phyloP scores from a whole-genome alignment of 2,113 vertebrate genomes.

The Sialia sialis region DNA sequence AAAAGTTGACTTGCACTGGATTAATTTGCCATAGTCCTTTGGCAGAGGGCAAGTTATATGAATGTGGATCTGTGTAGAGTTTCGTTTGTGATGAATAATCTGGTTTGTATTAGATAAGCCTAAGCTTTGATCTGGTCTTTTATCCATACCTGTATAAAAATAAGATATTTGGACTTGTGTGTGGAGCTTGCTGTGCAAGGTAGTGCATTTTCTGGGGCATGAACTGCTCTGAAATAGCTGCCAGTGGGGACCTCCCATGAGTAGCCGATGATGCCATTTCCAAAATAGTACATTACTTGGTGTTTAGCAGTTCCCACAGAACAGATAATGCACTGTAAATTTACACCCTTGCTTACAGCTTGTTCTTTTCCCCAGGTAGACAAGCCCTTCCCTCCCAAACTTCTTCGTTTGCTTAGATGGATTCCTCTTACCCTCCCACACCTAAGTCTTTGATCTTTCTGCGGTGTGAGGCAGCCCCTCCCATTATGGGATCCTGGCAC shows the following conservation, averaged over 20 bases:
- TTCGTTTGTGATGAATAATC: not conserved
- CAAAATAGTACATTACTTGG: not conserved
- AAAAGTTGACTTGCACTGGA: not conserved
- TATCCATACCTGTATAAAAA: not conserved
- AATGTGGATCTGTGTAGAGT: not conserved
- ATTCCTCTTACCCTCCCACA: constrained; percentile 41
- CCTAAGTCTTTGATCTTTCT: constrained; percentile 59
- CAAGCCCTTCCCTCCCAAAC: constrained; percentile 26
- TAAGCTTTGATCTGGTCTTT: not conserved
- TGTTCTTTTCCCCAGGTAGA: not conserved
- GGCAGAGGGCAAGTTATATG: not conserved
- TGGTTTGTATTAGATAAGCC: not conserved
- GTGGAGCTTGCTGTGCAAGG: not conserved
- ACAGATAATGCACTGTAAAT: not conserved
- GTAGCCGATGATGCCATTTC: not conserved
- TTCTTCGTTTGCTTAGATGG: not conserved
- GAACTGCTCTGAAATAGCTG: not conserved
- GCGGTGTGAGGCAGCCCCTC: constrained; percentile 8
- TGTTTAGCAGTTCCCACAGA: constrained; percentile 18
- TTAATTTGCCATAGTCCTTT: not conserved
- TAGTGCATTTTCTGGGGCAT: not conserved
- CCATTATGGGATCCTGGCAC: constrained; percentile 13
- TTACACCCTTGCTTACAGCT: not conserved
- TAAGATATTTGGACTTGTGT: not conserved
- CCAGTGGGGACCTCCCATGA: not conserved